Evolutionary conservation across 1,140 invertebrate genomes (phyloP).

Genomic region (Plectrocnemia conspersa): DNA sequence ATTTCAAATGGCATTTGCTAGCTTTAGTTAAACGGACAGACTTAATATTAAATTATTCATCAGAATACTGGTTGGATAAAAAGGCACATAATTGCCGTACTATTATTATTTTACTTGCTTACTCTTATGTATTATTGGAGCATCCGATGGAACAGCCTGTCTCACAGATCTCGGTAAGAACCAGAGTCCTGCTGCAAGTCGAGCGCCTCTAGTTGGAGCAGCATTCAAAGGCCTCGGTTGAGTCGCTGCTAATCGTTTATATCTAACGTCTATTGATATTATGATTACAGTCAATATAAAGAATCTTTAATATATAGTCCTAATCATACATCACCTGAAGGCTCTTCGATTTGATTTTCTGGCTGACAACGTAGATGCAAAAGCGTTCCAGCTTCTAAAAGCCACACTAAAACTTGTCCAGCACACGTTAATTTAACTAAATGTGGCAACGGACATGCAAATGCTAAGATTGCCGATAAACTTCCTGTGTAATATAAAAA

Average conservation of each 20-base stretch:
- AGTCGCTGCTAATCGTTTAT: conserved; percentile 28
- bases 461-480: conserved; percentile 60
- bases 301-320: not conserved
- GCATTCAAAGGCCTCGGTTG: conserved; percentile 5
- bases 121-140: conserved; percentile 23
- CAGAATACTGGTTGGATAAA: too few relatives aligned
- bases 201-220: conserved; percentile 20
- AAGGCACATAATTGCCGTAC: too few relatives aligned
- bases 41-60: too few relatives aligned
- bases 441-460: conserved; percentile 58
- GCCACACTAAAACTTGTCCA: conserved; percentile 47
- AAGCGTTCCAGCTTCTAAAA: conserved; percentile 46
- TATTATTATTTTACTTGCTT: too few relatives aligned
- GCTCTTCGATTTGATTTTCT: conserved; percentile 39
- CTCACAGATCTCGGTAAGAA: conserved; percentile 33
- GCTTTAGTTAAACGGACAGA: too few relatives aligned
- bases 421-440: conserved; percentile 51
- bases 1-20: too few relatives aligned
- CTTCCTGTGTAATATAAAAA: conserved; percentile 47
- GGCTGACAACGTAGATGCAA: conserved; percentile 48
- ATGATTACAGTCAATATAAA: not conserved
- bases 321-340: conserved; percentile 21
- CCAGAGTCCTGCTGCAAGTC: conserved; percentile 31
- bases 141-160: conserved; percentile 17
- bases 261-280: conserved; percentile 29